phyloP scores from a whole-genome alignment of 2,888 invertebrate genomes.

The Phymatocera aterrima region DNA sequence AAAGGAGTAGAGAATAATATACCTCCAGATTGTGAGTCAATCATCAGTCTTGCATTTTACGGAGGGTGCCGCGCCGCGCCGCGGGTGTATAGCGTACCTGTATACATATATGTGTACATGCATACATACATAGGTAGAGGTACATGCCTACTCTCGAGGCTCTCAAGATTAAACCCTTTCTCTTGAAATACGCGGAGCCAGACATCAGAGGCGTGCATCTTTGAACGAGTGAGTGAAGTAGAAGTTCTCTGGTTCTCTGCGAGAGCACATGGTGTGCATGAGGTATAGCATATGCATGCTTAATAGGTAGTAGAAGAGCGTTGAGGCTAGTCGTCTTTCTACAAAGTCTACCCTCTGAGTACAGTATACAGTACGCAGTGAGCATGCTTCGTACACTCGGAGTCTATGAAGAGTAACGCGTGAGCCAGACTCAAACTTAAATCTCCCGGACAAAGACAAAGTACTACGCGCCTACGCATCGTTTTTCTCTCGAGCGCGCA shows the following conservation, averaged over 20 bases:
- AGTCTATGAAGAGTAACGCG: conserved; percentile 30
- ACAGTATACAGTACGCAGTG: too few relatives aligned
- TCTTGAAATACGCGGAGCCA: conserved; percentile 50
- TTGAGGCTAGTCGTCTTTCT: not conserved
- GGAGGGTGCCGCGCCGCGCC: too few relatives aligned
- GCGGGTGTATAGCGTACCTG: too few relatives aligned
- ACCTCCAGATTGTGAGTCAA: too few relatives aligned
- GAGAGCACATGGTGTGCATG: too few relatives aligned
- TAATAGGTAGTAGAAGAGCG: not conserved
- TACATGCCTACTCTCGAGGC: not conserved
- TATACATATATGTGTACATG: too few relatives aligned
- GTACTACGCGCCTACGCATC: conserved; percentile 30
- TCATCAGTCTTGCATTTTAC: too few relatives aligned
- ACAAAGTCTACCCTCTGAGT: not conserved
- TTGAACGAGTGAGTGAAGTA: conserved; percentile 45
- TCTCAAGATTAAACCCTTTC: conserved; percentile 32
- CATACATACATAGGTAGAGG: too few relatives aligned
- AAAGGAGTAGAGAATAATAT: too few relatives aligned
- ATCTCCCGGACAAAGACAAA: not conserved
- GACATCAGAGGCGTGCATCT: conserved; percentile 66
- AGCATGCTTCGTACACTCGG: too few relatives aligned
- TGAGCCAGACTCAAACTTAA: conserved; percentile 14
- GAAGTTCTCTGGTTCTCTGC: not conserved
- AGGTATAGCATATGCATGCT: not conserved
- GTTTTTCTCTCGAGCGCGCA: conserved; percentile 53